Percentiles rank a stretch among this genome's conserved stretches.
Conservation (phyloP, 2,113 vertebrate species). For the Ophthalmolycus amberensis region DNA sequence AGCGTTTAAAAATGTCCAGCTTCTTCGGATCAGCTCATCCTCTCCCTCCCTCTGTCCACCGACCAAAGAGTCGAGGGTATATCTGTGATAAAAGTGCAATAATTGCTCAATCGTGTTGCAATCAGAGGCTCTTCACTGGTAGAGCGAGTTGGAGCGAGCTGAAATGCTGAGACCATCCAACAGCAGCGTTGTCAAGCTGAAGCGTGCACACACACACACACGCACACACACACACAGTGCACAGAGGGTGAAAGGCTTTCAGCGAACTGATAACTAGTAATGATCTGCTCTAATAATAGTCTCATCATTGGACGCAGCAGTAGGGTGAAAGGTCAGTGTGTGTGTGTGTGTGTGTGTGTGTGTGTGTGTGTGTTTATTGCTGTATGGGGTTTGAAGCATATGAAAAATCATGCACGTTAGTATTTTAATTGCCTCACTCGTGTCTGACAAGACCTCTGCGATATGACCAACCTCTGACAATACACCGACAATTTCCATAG, state of each 20-base stretch:
- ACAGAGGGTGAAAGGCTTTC: constrained; percentile 31
- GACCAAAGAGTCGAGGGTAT: constrained; percentile 8
- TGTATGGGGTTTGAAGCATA: neutral
- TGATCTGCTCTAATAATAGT: constrained; percentile 62
- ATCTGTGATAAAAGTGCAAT: constrained; percentile 56
- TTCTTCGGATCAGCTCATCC: constrained; percentile 41
- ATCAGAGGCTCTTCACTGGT: constrained; percentile 65
- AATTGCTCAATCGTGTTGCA: constrained; percentile 67
- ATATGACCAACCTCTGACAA: too few relatives aligned
- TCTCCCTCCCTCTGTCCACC: constrained; percentile 10
- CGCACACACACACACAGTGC: constrained; percentile 18
- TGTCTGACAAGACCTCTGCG: neutral
- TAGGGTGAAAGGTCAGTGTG: constrained; percentile 44
- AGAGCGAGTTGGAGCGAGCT: constrained; percentile 3
- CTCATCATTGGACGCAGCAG: constrained; percentile 47
- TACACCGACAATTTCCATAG: too few relatives aligned
- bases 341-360: neutral
- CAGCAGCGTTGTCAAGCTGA: constrained; percentile 27
- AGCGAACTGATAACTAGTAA: constrained; percentile 58
- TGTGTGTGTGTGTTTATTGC: neutral
- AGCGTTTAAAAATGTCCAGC: constrained; percentile 13
- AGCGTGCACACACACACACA: constrained; percentile 13
- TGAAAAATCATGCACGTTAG: neutral
- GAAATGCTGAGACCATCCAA: constrained; percentile 33
- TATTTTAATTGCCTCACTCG: neutral